Percentiles rank a stretch among this genome's conserved stretches.
These are phyloP conservation scores for Poicephalus meyeri DNA, from an alignment of 2,113 vertebrate species.

Conservation along the genomic window DNA sequence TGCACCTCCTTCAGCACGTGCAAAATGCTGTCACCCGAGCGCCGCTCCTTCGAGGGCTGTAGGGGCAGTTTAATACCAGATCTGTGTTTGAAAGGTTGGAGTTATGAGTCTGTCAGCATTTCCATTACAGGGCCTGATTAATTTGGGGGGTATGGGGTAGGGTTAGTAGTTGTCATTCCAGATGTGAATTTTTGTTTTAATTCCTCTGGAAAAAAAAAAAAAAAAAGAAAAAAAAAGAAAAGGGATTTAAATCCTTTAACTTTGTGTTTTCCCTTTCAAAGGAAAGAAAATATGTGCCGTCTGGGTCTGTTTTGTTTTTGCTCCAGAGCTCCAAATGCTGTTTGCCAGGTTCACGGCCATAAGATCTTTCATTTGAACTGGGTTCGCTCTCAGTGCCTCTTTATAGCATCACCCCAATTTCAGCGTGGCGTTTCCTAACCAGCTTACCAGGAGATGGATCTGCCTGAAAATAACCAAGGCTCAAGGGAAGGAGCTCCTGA, in stretches of 20 bases:
- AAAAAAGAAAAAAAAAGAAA: neutral
- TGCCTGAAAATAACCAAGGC: neutral
- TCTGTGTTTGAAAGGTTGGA: constrained; percentile 50
- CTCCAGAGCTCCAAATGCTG: constrained; percentile 41
- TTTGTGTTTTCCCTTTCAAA: constrained; percentile 66
- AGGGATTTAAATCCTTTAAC: constrained; percentile 19
- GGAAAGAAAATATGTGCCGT: constrained; percentile 55
- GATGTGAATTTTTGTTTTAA: constrained; percentile 72
- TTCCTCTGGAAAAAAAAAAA: neutral
- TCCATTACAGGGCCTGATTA: constrained; percentile 66
- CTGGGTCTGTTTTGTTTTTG: constrained; percentile 55
- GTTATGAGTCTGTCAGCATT: constrained; percentile 58
- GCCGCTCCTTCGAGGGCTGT: neutral
- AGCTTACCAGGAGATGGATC: neutral
- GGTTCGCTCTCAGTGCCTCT: neutral
- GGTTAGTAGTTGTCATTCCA: constrained; percentile 67
- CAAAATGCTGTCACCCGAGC: neutral
- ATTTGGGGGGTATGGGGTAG: constrained; percentile 22
- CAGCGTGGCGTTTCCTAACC: neutral
- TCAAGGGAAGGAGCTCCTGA: neutral
- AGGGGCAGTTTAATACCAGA: constrained; percentile 21
- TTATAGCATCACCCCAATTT: neutral
- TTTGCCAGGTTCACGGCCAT: constrained; percentile 22
- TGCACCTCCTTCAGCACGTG: fast-evolving
- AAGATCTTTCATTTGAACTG: neutral